These are phyloP conservation scores for Phenganax stokvisi DNA, from an alignment of 92 coral and sea anemone species.

Conservation along the genomic window DNA sequence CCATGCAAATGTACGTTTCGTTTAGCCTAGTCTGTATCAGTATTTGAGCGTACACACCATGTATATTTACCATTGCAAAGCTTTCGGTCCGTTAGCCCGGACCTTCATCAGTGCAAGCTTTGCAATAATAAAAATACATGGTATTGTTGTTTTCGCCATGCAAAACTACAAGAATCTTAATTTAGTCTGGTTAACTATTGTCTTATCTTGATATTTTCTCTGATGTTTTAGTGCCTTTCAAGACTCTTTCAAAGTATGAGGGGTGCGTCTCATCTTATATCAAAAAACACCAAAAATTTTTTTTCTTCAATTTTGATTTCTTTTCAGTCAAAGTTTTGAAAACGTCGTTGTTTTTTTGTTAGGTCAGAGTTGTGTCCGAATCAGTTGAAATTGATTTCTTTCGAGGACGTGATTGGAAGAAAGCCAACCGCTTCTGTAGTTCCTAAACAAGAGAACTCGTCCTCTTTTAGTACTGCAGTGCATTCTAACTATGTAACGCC, in stretches of 20 bases:
- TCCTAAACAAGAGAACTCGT: neutral
- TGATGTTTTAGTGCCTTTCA: constrained; percentile 23
- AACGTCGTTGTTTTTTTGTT: neutral
- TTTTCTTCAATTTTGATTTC: no score
- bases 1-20: neutral
- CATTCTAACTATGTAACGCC: neutral
- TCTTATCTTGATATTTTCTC: neutral
- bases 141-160: no score
- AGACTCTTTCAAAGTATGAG: constrained; percentile 5
- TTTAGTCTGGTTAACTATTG: neutral
- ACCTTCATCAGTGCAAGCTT: no score
- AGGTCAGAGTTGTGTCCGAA: constrained; percentile 18
- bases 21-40: no score
- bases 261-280: neutral
- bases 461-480: neutral
- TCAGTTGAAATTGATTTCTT: constrained; percentile 21
- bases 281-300: no score
- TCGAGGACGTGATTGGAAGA: constrained; percentile 17
- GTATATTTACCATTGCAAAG: no score
- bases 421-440: neutral
- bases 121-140: no score
- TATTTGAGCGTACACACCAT: no score
- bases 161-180: neutral
- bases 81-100: no score
- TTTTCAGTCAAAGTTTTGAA: no score